phyloP scores from a whole-genome alignment of 2,888 invertebrate species.

The Rhagonycha fulva region DNA sequence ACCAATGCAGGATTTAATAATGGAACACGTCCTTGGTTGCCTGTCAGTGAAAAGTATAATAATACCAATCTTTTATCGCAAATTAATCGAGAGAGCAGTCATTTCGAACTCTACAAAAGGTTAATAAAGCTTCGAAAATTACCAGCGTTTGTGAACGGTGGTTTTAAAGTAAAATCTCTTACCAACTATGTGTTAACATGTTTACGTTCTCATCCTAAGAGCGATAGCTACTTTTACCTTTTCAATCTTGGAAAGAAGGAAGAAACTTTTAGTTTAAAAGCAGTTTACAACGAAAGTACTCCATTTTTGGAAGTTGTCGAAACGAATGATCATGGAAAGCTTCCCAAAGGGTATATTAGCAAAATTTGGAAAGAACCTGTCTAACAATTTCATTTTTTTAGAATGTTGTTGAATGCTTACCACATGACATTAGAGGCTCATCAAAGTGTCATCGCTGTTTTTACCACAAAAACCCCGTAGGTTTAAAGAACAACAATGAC shows the following conservation, averaged over 20 bases:
- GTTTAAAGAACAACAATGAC: background rate
- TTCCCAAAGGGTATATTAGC: constrained; percentile 21
- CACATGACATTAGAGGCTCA: constrained; percentile 49
- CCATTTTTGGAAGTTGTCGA: constrained; percentile 16
- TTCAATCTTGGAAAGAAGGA: constrained; percentile 55
- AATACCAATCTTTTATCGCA: constrained; percentile 64
- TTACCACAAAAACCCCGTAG: background rate
- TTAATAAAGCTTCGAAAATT: background rate
- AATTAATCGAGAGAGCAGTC: constrained; percentile 55
- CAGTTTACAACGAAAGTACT: constrained; percentile 40
- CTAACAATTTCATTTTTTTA: constrained; percentile 41
- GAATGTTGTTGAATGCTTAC: constrained; percentile 50
- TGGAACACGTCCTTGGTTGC: constrained; percentile 66
- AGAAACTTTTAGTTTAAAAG: constrained; percentile 59
- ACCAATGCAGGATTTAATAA: constrained; percentile 62
- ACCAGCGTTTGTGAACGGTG: constrained; percentile 41
- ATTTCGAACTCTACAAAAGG: constrained; percentile 63
- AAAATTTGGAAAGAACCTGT: background rate
- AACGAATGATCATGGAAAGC: constrained; percentile 18
- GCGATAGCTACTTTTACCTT: constrained; percentile 30
- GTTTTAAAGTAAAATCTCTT: background rate
- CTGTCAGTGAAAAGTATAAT: constrained; percentile 66
- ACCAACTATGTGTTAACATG: constrained; percentile 22
- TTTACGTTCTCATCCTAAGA: constrained; percentile 31
- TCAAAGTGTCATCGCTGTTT: constrained; percentile 43